These are phyloP conservation scores for Tylochromis polylepis DNA, from an alignment of 2,113 vertebrate genomes.

Conservation along the genomic window DNA sequence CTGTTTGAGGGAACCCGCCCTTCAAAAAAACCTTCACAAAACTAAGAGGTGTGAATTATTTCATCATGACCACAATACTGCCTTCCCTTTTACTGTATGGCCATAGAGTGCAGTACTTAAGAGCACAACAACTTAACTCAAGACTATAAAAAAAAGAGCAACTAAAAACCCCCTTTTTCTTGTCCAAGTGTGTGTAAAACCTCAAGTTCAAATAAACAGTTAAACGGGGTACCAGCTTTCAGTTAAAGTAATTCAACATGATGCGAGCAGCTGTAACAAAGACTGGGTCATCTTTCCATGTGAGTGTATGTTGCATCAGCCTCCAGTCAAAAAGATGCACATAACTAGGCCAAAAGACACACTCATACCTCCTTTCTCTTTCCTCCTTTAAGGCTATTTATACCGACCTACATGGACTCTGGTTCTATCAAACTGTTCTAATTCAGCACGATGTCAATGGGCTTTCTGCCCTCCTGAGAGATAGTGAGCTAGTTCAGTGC, in stretches of 20 bases:
- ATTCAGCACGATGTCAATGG: conserved; percentile 29
- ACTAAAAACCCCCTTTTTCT: neutral
- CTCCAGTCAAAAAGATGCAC: neutral
- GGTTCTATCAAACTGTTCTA: conserved; percentile 26
- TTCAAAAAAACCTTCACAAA: neutral
- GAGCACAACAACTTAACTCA: neutral
- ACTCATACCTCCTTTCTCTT: neutral
- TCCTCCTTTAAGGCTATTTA: conserved; percentile 60
- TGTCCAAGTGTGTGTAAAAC: neutral
- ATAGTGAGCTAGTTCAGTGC: conserved; percentile 26
- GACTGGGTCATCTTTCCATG: neutral
- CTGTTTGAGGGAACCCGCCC: neutral
- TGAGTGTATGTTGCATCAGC: neutral
- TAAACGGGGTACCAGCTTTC: neutral
- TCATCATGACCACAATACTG: neutral
- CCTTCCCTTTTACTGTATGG: neutral
- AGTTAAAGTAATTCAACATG: neutral
- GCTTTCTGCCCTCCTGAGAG: conserved; percentile 23
- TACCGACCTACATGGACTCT: conserved; percentile 61
- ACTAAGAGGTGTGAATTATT: neutral
- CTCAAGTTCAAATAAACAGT: neutral
- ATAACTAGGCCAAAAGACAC: conserved; percentile 42
- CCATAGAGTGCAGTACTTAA: neutral
- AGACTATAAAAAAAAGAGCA: neutral
- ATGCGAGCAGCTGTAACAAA: neutral